Conservation (phyloP, 2,888 invertebrate genomes). For the Nemotelus pantherinus region DNA sequence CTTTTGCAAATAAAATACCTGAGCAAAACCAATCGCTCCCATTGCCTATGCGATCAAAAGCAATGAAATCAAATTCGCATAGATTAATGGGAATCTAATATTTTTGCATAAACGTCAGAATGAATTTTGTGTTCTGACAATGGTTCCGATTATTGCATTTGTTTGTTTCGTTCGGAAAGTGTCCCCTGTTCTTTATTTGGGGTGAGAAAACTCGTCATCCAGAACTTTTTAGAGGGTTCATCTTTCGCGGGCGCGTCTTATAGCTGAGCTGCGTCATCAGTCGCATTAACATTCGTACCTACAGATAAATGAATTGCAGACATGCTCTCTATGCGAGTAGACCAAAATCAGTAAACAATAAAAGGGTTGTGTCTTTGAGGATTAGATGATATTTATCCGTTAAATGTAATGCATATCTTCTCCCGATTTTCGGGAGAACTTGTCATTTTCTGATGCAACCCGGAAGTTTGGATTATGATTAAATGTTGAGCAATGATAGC, state of each 20-base stretch:
- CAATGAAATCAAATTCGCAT: slow-evolving; percentile 30
- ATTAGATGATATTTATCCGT: background rate
- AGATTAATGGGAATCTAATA: slow-evolving; percentile 43
- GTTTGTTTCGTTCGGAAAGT: slow-evolving; percentile 13
- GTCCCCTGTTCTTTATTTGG: slow-evolving; percentile 12
- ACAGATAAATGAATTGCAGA: too few species aligned
- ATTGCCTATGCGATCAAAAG: background rate
- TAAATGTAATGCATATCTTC: slow-evolving; percentile 6
- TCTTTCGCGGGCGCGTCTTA: too few species aligned
- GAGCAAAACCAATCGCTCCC: background rate
- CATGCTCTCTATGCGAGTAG: background rate
- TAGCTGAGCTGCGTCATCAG: too few species aligned
- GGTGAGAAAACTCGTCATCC: slow-evolving; percentile 27
- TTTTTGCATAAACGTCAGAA: slow-evolving; percentile 43
- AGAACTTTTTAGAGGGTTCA: background rate
- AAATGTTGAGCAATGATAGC: background rate
- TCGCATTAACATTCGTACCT: too few species aligned
- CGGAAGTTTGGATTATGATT: slow-evolving; percentile 6
- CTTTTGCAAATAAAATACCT: background rate
- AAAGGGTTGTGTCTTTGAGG: slow-evolving; percentile 1
- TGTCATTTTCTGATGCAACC: background rate
- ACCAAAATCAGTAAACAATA: background rate
- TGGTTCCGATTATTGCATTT: slow-evolving; percentile 38
- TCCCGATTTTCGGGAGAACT: background rate
- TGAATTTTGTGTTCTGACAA: slow-evolving; percentile 39